Evolutionary conservation across 2,797 vertebrate genomes (phyloP).

Genomic region (Masticophis lateralis): DNA sequence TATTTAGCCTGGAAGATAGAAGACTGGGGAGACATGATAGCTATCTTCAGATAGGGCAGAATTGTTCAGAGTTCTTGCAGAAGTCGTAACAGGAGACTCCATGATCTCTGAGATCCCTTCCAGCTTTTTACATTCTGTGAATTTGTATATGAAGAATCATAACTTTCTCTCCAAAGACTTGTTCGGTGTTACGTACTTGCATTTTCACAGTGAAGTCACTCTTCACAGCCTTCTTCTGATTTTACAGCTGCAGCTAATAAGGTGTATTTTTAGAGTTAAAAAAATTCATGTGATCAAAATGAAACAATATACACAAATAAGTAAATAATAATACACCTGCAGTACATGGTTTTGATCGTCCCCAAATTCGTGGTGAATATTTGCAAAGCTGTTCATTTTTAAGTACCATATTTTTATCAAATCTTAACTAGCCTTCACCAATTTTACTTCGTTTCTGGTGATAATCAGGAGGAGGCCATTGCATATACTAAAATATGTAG

Average conservation of each 20-base stretch:
- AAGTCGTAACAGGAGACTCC: neutral
- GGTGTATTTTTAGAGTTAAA: neutral
- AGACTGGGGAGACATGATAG: neutral
- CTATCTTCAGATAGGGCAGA: neutral
- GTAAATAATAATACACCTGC: neutral
- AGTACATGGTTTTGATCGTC: neutral
- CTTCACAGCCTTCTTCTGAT: neutral
- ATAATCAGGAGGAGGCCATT: neutral
- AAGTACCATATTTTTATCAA: neutral
- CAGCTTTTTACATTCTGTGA: neutral
- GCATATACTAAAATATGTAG: neutral
- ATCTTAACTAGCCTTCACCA: neutral
- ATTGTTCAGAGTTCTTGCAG: neutral
- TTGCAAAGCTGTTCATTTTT: neutral
- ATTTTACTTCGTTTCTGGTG: neutral
- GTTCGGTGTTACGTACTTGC: neutral
- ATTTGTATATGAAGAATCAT: neutral
- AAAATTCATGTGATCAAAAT: neutral
- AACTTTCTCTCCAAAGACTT: neutral
- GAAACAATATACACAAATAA: neutral
- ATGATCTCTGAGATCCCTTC: neutral
- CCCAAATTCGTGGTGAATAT: neutral
- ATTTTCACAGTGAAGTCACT: neutral
- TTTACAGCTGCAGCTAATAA: neutral
- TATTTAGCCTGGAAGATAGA: neutral